phyloP scores from a whole-genome alignment of 2,113 vertebrate genomes.

The Daboia siamensis region DNA sequence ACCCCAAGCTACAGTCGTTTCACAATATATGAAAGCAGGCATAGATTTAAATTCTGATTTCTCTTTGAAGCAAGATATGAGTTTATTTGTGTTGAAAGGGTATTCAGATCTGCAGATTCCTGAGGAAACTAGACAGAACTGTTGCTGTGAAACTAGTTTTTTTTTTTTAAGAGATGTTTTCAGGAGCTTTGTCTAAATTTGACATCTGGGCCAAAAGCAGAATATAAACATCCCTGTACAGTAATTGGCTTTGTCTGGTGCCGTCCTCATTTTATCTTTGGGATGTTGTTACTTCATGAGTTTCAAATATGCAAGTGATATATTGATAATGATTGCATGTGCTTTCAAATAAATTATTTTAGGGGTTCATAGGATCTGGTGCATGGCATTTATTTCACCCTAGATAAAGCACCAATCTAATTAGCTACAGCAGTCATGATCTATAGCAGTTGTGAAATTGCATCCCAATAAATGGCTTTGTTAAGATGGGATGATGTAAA shows the following conservation, averaged over 20 bases:
- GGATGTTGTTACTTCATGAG: neutral
- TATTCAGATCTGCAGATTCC: neutral
- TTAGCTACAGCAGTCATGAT: neutral
- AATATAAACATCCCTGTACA: neutral
- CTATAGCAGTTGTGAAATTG: neutral
- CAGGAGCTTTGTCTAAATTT: fast-evolving
- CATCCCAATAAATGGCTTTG: neutral
- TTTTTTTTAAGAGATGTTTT: neutral
- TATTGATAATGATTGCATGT: neutral
- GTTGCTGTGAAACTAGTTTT: neutral
- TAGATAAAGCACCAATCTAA: neutral
- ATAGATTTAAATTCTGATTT: neutral
- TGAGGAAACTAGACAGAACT: neutral
- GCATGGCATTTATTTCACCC: neutral
- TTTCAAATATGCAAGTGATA: neutral
- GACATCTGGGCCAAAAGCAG: neutral
- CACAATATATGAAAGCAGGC: neutral
- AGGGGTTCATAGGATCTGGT: neutral
- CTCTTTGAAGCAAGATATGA: neutral
- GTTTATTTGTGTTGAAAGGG: neutral
- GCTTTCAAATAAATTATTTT: neutral
- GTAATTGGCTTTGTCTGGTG: fast-evolving
- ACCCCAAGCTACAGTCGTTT: neutral
- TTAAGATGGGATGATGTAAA: neutral
- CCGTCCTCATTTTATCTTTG: neutral